Conservation (phyloP, 2,113 vertebrate genomes). For the Brienomyrus longianalis region DNA sequence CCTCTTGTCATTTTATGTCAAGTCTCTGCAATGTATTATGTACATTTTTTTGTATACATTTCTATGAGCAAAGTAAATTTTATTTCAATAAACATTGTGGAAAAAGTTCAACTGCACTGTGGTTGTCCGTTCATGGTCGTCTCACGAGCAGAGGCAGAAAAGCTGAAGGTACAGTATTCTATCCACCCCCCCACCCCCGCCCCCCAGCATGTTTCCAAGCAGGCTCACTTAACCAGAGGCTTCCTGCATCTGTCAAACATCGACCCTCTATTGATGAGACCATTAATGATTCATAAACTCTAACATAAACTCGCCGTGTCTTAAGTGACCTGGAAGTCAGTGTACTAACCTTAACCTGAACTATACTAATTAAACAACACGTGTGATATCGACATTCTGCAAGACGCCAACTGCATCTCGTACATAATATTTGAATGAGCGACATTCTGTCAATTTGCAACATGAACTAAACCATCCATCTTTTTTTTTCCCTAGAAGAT, state of each 20-base stretch:
- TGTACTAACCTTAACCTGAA: not conserved
- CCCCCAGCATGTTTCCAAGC: not conserved
- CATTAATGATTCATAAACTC: not conserved
- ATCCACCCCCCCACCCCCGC: conserved; percentile 32
- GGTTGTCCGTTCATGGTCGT: conserved; percentile 49
- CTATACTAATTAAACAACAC: not conserved
- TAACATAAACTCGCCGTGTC: not conserved
- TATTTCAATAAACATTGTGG: conserved; percentile 63
- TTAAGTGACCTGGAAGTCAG: not conserved
- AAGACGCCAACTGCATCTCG: not conserved
- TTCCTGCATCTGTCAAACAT: conserved; percentile 4
- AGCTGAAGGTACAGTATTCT: conserved; percentile 42
- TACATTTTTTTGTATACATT: conserved; percentile 40
- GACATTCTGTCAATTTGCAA: not conserved
- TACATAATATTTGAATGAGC: not conserved
- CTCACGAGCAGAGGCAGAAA: conserved; percentile 16
- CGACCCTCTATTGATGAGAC: not conserved
- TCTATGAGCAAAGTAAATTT: conserved; percentile 43
- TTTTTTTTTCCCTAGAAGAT: not conserved
- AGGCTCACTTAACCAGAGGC: not conserved
- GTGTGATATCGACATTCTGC: not conserved
- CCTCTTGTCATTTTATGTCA: conserved; percentile 24
- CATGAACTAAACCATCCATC: not conserved
- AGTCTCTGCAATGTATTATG: conserved; percentile 34
- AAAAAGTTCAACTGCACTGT: conserved; percentile 44